phyloP scores from a whole-genome alignment of 2,113 vertebrate genomes.

The Calonectris borealis region DNA sequence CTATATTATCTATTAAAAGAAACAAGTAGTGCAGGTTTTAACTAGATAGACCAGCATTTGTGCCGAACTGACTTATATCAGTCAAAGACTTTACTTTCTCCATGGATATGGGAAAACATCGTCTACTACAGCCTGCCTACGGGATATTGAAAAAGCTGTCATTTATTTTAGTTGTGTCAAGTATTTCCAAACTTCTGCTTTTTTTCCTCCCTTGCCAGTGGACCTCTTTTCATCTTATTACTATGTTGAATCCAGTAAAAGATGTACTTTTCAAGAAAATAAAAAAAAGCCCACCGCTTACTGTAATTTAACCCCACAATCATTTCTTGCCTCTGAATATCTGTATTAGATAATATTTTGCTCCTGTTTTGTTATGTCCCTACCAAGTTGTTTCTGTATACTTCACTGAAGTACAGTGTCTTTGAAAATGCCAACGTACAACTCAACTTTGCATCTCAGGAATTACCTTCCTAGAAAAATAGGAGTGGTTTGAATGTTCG shows the following conservation, averaged over 20 bases:
- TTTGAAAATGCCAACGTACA: slow-evolving; percentile 3
- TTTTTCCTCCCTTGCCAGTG: slow-evolving; percentile 44
- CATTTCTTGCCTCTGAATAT: slow-evolving; percentile 56
- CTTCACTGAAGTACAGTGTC: not conserved
- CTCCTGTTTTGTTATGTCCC: not conserved
- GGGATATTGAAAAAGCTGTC: not conserved
- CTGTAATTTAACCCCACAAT: slow-evolving; percentile 44
- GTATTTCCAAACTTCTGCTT: slow-evolving; percentile 23
- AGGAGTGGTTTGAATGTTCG: slow-evolving; percentile 6
- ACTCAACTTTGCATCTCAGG: slow-evolving; percentile 27
- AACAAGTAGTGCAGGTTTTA: slow-evolving; percentile 11
- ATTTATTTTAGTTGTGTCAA: slow-evolving; percentile 41
- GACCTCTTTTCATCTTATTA: slow-evolving; percentile 41
- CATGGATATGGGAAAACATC: not conserved
- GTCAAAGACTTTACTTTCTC: slow-evolving; percentile 37
- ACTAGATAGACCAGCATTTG: not conserved
- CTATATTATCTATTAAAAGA: slow-evolving; percentile 47
- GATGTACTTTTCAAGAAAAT: slow-evolving; percentile 58
- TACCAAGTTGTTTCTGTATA: not conserved
- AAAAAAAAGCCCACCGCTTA: slow-evolving; percentile 56
- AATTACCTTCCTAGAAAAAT: not conserved
- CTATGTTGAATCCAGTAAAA: slow-evolving; percentile 38
- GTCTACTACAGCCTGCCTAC: slow-evolving; percentile 4
- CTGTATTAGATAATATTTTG: slow-evolving; percentile 13
- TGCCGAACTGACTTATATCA: not conserved